Evolutionary conservation across 2,113 vertebrate species (phyloP), one percentile per base, ranked within the genome.

Genomic region (Lynx canadensis): DNA sequence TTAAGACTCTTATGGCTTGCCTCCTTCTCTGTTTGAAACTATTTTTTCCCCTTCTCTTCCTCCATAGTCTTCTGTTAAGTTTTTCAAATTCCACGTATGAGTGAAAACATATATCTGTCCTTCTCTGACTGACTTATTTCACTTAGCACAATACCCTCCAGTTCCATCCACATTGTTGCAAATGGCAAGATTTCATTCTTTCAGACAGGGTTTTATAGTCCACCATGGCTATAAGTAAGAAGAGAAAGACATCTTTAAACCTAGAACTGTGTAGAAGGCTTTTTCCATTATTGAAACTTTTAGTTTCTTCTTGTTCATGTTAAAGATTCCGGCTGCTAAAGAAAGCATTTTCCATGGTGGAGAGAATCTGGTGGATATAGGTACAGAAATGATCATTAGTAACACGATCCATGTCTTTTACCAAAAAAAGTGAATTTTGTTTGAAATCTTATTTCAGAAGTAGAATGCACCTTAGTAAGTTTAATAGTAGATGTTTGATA

Each of bases 221-320:
- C 92, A 29, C 6, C 19, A 13, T 45, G 89, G 18, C 19, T 68
- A 81, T 4, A 57, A 9, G 21, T 6, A 74, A 23, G 16, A 79
- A 74, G 12, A 85, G 50, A 84, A 94, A 84, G 13, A 86, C 81
- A 81, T 25, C 31, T 95, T 81, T 97, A 80, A 66, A 76, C 18
- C 15, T n/a, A 60, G 45, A 80, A 6, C 68, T 63, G 21, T 60
- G 36, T 89, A 38, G 48, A 63, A 50, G 48, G 66, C 9, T 94
- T 78, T 45, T 36, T 25, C 8, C 66, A 68, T 66, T 68, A 73
- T 41, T 86, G 55, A 74, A 60, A 60, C 80, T 81, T 79, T 85
- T 52, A 38, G 33, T 60, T 85, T 81, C 38, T 85, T 85, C 18
- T 29, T 2, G 3, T 91, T 87, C 21, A 69, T 1, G 2, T 38